These are phyloP conservation scores for Volucella bombylans DNA, from an alignment of 2,888 invertebrate species.

Conservation along the genomic window DNA sequence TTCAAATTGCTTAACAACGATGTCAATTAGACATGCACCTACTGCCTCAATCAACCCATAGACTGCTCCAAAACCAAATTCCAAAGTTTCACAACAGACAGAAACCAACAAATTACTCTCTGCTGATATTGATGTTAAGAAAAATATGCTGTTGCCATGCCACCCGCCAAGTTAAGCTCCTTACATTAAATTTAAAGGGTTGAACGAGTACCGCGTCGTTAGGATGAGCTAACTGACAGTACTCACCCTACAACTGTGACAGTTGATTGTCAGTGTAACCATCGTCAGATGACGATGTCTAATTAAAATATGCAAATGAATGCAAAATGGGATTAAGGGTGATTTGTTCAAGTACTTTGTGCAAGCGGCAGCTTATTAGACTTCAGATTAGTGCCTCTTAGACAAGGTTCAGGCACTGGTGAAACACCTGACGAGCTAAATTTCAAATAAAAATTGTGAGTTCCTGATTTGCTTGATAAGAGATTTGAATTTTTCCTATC, in stretches of 20 bases:
- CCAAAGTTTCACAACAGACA: too few species aligned
- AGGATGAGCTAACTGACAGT: conserved; percentile 33
- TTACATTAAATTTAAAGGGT: conserved; percentile 53
- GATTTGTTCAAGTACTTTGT: conserved; percentile 68
- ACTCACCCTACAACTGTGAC: conserved; percentile 21
- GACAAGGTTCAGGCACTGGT: not conserved
- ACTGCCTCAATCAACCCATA: too few species aligned
- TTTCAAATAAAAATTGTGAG: not conserved
- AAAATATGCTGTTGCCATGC: too few species aligned
- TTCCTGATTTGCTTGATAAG: conserved; percentile 40
- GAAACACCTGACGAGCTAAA: not conserved
- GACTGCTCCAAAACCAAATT: too few species aligned
- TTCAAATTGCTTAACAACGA: too few species aligned
- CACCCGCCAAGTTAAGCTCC: conserved; percentile 22
- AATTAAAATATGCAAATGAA: conserved; percentile 76
- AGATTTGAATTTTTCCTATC: conserved; percentile 25
- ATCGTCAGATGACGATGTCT: conserved; percentile 64
- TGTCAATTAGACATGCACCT: too few species aligned
- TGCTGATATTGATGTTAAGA: too few species aligned
- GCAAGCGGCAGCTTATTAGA: conserved; percentile 50
- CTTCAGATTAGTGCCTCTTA: not conserved
- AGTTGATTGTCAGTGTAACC: not conserved
- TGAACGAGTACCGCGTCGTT: conserved; percentile 25
- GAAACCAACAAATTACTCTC: too few species aligned
- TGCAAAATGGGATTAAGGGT: conserved; percentile 69